Evolutionary conservation across 2,113 vertebrate species (phyloP).

Genomic region (Mesocricetus auratus): DNA sequence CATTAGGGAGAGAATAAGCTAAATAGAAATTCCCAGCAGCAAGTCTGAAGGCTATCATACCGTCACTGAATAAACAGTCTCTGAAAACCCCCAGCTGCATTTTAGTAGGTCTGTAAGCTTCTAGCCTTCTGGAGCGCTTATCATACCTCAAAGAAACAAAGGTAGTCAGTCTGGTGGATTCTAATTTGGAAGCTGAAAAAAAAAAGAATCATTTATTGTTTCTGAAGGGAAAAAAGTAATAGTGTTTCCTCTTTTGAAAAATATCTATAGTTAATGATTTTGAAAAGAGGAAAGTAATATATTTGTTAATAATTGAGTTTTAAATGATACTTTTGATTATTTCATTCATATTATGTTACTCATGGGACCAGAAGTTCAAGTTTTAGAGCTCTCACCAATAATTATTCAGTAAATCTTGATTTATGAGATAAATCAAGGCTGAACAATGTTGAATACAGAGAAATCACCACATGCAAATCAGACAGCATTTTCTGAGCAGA

Average conservation of each 20-base stretch:
- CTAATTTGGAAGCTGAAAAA: conserved; percentile 67
- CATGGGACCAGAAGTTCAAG: not conserved
- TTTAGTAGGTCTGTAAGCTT: conserved; percentile 65
- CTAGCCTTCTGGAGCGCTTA: conserved; percentile 33
- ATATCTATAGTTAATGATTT: conserved; percentile 44
- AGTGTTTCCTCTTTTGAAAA: conserved; percentile 56
- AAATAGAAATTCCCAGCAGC: conserved; percentile 75
- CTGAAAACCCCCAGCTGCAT: conserved; percentile 25
- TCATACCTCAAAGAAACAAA: conserved; percentile 54
- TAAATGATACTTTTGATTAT: conserved; percentile 53
- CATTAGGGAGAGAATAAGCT: conserved; percentile 74
- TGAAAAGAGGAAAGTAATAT: not conserved
- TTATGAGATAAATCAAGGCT: not conserved
- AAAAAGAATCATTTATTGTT: conserved; percentile 61
- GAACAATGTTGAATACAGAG: not conserved
- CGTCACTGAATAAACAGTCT: conserved; percentile 66
- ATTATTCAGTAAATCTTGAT: not conserved
- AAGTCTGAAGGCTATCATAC: conserved; percentile 57
- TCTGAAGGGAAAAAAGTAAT: conserved; percentile 36
- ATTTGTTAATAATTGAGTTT: conserved; percentile 34
- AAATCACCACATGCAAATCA: not conserved
- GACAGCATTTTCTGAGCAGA: not conserved
- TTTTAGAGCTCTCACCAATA: not conserved
- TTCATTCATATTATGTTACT: conserved; percentile 46
- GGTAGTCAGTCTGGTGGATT: conserved; percentile 65